phyloP scores from a whole-genome alignment of 2,888 invertebrate species.

The Brenthis daphne region DNA sequence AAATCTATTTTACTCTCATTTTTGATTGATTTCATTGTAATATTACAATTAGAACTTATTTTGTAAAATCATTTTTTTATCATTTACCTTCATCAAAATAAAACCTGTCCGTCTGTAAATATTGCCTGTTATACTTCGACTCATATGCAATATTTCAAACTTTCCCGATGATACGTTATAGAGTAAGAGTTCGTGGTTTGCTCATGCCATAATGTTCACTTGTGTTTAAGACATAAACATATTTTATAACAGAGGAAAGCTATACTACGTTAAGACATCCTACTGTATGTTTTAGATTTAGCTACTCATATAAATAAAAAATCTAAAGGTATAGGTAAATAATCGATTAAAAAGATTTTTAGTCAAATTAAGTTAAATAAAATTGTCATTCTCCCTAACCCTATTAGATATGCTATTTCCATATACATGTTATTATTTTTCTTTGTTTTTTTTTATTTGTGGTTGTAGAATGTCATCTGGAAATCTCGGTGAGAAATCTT shows the following conservation, averaged over 20 bases:
- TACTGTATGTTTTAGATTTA: no score
- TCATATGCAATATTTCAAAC: constrained; percentile 29
- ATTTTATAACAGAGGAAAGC: constrained; percentile 27
- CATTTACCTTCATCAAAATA: neutral
- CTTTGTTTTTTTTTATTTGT: no score
- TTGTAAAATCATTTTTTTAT: no score
- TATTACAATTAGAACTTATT: neutral
- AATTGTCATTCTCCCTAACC: no score
- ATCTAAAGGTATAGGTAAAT: neutral
- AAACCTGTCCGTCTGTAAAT: neutral
- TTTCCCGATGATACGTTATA: constrained; percentile 28
- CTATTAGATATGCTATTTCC: no score
- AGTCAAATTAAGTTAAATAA: no score
- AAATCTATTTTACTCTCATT: constrained; percentile 6
- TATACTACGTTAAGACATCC: neutral
- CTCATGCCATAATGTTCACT: constrained; percentile 25
- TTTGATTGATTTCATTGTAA: neutral
- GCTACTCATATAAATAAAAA: no score
- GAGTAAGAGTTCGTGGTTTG: constrained; percentile 31
- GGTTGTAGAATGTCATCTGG: neutral
- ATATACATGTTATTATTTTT: no score
- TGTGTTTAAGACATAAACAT: constrained; percentile 19
- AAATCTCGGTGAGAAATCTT: neutral
- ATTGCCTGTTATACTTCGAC: constrained; percentile 9
- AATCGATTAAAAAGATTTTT: no score